phyloP scores from a whole-genome alignment of 1,140 invertebrate genomes.

The Episyrphus balteatus region DNA sequence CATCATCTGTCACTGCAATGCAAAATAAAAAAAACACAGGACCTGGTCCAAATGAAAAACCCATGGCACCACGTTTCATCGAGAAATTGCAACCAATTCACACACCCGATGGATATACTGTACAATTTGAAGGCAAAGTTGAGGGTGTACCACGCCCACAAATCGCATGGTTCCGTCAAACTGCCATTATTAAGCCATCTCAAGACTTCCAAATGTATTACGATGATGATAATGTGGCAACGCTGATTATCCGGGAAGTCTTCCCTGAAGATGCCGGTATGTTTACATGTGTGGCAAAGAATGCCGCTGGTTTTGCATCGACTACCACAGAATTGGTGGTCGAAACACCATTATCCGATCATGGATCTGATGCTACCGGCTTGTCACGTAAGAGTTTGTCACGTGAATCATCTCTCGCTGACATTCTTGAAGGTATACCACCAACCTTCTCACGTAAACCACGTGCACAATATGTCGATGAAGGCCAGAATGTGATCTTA shows the following conservation, averaged over 20 bases:
- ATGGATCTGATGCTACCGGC: slow-evolving; percentile 72
- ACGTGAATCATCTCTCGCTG: slow-evolving; percentile 78
- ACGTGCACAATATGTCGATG: slow-evolving; percentile 69
- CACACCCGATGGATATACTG: slow-evolving; percentile 74
- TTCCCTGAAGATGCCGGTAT: slow-evolving; percentile 94
- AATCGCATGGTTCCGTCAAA: slow-evolving; percentile 91
- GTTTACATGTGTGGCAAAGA: slow-evolving; percentile 94
- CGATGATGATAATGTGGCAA: slow-evolving; percentile 83
- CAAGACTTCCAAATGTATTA: slow-evolving; percentile 88
- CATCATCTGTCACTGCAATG: not conserved
- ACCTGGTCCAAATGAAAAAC: slow-evolving; percentile 62
- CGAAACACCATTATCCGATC: slow-evolving; percentile 75
- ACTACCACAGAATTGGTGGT: slow-evolving; percentile 83
- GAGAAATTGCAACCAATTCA: slow-evolving; percentile 74
- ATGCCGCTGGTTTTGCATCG: slow-evolving; percentile 83
- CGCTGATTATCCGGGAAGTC: slow-evolving; percentile 87
- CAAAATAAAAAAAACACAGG: too few relatives aligned
- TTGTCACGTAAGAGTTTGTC: slow-evolving; percentile 71
- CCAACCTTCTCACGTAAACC: slow-evolving; percentile 85
- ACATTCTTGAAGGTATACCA: slow-evolving; percentile 83
- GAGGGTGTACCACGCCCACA: slow-evolving; percentile 79
- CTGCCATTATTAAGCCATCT: slow-evolving; percentile 81
- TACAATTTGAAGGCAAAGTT: slow-evolving; percentile 83
- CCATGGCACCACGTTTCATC: slow-evolving; percentile 70
- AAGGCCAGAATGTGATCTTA: slow-evolving; percentile 65